Conservation (phyloP, 2,797 vertebrate genomes). For the Percopsis omiscomaycus region DNA sequence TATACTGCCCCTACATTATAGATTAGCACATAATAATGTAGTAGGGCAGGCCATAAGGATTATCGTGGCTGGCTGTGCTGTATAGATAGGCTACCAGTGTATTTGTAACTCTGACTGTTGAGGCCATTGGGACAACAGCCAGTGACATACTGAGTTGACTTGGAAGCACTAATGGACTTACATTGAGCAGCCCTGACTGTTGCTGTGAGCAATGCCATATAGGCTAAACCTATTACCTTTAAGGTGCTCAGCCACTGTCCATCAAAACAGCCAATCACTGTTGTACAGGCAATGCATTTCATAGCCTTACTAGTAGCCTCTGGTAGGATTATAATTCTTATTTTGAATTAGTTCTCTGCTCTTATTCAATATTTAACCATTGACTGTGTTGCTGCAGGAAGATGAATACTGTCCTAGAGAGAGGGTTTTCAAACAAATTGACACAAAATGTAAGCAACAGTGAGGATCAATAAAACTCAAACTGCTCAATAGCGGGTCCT, state of each 20-base stretch:
- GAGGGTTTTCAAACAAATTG: slow-evolving; percentile 6
- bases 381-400: no score
- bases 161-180: slow-evolving; percentile 60
- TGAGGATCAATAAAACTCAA: slow-evolving; percentile 33
- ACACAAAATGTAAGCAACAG: slow-evolving; percentile 12
- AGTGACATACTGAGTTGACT: slow-evolving; percentile 52
- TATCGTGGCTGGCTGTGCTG: background rate
- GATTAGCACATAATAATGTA: slow-evolving; percentile 5
- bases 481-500: slow-evolving; percentile 30
- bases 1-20: no score
- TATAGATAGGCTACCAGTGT: slow-evolving; percentile 16
- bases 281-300: background rate
- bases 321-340: background rate
- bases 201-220: slow-evolving; percentile 43
- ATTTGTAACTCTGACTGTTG: slow-evolving; percentile 15
- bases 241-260: slow-evolving; percentile 14
- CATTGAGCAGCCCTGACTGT: slow-evolving; percentile 42
- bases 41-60: slow-evolving; percentile 5
- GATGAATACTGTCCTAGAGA: background rate
- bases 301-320: background rate
- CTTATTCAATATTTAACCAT: background rate
- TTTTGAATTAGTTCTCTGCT: background rate
- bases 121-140: slow-evolving; percentile 53
- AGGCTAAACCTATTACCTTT: slow-evolving; percentile 56
- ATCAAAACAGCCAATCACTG: slow-evolving; percentile 17